A percentile compares a stretch with the other conserved stretches of the same genome.
Conservation (phyloP, 2,888 invertebrate species). For the Epinotia bilunana region DNA sequence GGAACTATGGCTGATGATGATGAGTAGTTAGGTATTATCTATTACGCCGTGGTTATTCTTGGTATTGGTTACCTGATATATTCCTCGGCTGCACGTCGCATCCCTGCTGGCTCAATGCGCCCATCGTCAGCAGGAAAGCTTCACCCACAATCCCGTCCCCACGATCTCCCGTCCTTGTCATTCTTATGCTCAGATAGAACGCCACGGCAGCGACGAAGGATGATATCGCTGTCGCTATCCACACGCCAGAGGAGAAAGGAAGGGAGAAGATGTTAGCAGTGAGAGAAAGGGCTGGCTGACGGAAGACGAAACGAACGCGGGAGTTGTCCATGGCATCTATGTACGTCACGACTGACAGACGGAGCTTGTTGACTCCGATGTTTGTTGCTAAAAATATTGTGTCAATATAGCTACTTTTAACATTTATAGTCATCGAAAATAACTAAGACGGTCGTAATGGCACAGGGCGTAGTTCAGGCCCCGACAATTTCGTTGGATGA, state of each 20-base stretch:
- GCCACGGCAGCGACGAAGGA: slow-evolving; percentile 64
- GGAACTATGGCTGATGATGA: too few species aligned
- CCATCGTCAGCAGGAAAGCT: slow-evolving; percentile 78
- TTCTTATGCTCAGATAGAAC: slow-evolving; percentile 68
- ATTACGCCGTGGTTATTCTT: too few species aligned
- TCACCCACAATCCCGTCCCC: slow-evolving; percentile 69
- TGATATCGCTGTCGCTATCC: slow-evolving; percentile 80
- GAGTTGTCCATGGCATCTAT: slow-evolving; percentile 77
- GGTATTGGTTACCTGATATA: slow-evolving; percentile 58
- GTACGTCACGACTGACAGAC: slow-evolving; percentile 71
- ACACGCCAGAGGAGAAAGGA: slow-evolving; percentile 85
- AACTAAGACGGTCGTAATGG: too few species aligned
- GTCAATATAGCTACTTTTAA: too few species aligned
- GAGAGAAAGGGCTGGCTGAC: slow-evolving; percentile 86
- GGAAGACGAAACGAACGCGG: slow-evolving; percentile 83
- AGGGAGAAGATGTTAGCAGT: slow-evolving; percentile 87
- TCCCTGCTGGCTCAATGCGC: slow-evolving; percentile 85
- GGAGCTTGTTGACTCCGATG: slow-evolving; percentile 57
- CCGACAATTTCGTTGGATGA: too few species aligned
- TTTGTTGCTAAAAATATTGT: slow-evolving; percentile 62
- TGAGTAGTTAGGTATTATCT: too few species aligned
- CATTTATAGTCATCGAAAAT: too few species aligned
- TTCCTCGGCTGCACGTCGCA: slow-evolving; percentile 74
- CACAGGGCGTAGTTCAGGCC: too few species aligned
- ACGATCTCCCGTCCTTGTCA: slow-evolving; percentile 56